phyloP scores from a whole-genome alignment of 2,888 invertebrate species.

The Diaphora mendica region DNA sequence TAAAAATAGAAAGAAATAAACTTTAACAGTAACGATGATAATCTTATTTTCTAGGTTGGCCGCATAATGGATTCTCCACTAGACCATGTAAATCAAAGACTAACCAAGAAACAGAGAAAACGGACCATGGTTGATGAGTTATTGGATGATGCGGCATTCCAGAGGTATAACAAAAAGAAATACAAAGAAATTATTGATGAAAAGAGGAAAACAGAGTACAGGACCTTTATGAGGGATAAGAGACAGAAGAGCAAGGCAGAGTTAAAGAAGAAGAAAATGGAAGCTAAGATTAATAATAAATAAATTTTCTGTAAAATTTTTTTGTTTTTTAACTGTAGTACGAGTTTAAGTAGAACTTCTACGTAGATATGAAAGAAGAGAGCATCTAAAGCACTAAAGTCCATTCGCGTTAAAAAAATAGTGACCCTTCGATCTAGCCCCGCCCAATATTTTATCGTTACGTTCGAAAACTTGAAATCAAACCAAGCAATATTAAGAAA shows the following conservation, averaged over 20 bases:
- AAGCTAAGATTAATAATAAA: constrained; percentile 58
- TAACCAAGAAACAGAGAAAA: constrained; percentile 95
- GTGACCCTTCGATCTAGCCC: too few species aligned
- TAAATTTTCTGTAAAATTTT: background rate
- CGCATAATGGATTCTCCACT: constrained; percentile 93
- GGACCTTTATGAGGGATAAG: constrained; percentile 91
- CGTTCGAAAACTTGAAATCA: background rate
- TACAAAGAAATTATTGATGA: constrained; percentile 92
- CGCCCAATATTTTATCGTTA: too few species aligned
- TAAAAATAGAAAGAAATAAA: too few species aligned
- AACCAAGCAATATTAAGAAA: background rate
- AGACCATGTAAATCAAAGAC: constrained; percentile 94
- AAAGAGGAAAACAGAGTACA: constrained; percentile 89
- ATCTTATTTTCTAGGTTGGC: constrained; percentile 86
- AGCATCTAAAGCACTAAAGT: too few species aligned
- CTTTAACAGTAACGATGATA: background rate
- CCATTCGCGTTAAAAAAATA: too few species aligned
- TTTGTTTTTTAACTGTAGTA: background rate
- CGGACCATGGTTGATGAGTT: constrained; percentile 97
- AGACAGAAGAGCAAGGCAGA: constrained; percentile 88
- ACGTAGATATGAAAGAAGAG: background rate
- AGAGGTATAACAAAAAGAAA: constrained; percentile 92
- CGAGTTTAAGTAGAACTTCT: too few species aligned
- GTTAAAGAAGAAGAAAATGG: constrained; percentile 74
- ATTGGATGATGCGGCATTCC: constrained; percentile 94